Evolutionary conservation across 2,888 invertebrate species (phyloP), one percentile per base, ranked within the genome.

Genomic region (Noctuana brunneofusca): DNA sequence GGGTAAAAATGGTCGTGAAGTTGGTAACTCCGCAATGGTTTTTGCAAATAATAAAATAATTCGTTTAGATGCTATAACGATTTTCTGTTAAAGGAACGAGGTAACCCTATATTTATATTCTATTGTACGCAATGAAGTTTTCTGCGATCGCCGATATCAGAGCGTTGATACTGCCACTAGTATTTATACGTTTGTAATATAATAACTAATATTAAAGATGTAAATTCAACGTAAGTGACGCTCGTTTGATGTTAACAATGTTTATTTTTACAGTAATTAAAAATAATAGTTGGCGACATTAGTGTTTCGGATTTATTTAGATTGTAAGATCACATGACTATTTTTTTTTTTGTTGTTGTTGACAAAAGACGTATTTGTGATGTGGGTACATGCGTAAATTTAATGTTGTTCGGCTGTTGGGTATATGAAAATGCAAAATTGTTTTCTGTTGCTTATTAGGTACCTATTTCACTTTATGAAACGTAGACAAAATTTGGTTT

Each of bases 151-250:
- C 76, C 72, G 69, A 32, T 78, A 81, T 80, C 80, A 80, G 81
- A 87, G 83, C 86, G 82, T 87, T 79, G 71, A 86, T 81, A 91
- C 90, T 91, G 90, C 90, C 90, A 91, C 83, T 91, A 91, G 88
- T 78, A 76, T 83, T 76, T 77, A 83, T 80, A 85, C 79, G 78
- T 80, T 79, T 85, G 78, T 86, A 84, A 86, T 83, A 83, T 81
- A 41, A 82, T 78, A 75, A 75, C 70, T 76, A 80, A 79, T 77
- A 76, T 63, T 50, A 56, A 56, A 82, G 78, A 80, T 79, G 81
- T 72, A 75, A 78, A 75, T 73, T 80, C 80, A 81, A 77, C 67
- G 64, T 69, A 81, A 82, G 78, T 78, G 76, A 80, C 81, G 81
- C 80, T 83, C 79, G 79, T 80, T 80, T 74, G 75, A 76, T 73